A percentile compares a stretch with the other conserved stretches of the same genome.
Conservation (phyloP, 2,113 vertebrate genomes). For the Toxotes chatareus region DNA sequence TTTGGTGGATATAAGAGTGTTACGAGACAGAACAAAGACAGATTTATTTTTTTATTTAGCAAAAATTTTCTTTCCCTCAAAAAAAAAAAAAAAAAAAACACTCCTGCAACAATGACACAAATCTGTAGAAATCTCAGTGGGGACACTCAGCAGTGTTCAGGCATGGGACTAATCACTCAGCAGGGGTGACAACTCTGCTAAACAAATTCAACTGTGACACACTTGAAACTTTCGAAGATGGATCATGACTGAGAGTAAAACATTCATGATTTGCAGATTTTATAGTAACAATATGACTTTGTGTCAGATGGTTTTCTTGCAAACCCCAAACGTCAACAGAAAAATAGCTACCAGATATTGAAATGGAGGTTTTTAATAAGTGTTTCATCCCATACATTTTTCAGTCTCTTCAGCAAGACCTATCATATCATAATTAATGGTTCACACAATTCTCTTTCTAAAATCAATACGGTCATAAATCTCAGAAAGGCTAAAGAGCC, state of each 20-base stretch:
- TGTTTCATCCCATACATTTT: background rate
- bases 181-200: constrained; percentile 42
- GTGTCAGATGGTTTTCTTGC: background rate
- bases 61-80: constrained; percentile 23
- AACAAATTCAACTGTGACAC: constrained; percentile 50
- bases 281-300: background rate
- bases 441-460: background rate
- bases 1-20: constrained; percentile 9
- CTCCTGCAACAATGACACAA: constrained; percentile 43
- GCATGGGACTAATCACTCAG: constrained; percentile 63
- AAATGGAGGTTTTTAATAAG: no score
- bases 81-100: constrained; percentile 1
- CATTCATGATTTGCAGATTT: background rate
- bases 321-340: no score
- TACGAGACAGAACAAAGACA: constrained; percentile 37
- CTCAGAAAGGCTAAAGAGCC: background rate
- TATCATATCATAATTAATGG: background rate
- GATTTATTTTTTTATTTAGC: constrained; percentile 23
- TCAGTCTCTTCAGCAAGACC: background rate
- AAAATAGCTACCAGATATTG: no score
- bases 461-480: background rate
- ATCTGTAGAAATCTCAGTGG: constrained; percentile 57
- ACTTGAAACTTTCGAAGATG: constrained; percentile 32
- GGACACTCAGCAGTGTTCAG: constrained; percentile 36
- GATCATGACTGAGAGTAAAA: constrained; percentile 13